Conservation (phyloP, 2,113 vertebrate genomes). For the Meriones unguiculatus region DNA sequence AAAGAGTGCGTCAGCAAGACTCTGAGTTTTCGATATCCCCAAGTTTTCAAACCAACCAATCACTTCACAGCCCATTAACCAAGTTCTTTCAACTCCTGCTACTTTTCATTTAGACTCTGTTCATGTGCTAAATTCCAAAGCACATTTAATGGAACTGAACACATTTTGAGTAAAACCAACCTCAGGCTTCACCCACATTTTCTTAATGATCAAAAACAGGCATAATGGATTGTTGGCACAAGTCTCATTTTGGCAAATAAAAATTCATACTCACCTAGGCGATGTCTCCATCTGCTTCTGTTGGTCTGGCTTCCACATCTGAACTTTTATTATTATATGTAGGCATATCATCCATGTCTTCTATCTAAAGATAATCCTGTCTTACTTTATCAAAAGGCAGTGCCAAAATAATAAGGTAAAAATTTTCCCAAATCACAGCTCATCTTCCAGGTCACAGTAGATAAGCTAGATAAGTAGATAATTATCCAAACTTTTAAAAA, state of each 20-base stretch:
- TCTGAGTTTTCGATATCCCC: not conserved
- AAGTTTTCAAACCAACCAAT: constrained; percentile 40
- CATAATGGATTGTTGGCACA: constrained; percentile 56
- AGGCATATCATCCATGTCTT: constrained; percentile 65
- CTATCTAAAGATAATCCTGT: not conserved
- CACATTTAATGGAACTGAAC: not conserved
- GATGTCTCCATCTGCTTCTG: constrained; percentile 69
- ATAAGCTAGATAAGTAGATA: not conserved
- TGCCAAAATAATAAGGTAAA: constrained; percentile 65
- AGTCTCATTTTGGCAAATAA: constrained; percentile 55
- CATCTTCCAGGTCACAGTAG: constrained; percentile 16
- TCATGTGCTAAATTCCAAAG: constrained; percentile 16
- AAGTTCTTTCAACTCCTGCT: not conserved
- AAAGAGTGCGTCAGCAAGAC: not conserved
- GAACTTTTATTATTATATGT: constrained; percentile 60
- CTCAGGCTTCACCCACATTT: constrained; percentile 5
- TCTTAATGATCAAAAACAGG: constrained; percentile 29
- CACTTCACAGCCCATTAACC: not conserved
- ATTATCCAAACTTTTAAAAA: not conserved
- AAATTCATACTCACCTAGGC: constrained; percentile 55
- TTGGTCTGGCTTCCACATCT: constrained; percentile 55
- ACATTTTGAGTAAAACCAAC: constrained; percentile 50
- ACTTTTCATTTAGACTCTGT: not conserved
- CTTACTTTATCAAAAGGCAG: constrained; percentile 75
- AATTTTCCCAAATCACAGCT: constrained; percentile 17